Percentiles rank a stretch among this genome's conserved stretches.
Evolutionary conservation across 2,113 vertebrate genomes (phyloP).

Genomic region (Misgurnus anguillicaudatus): DNA sequence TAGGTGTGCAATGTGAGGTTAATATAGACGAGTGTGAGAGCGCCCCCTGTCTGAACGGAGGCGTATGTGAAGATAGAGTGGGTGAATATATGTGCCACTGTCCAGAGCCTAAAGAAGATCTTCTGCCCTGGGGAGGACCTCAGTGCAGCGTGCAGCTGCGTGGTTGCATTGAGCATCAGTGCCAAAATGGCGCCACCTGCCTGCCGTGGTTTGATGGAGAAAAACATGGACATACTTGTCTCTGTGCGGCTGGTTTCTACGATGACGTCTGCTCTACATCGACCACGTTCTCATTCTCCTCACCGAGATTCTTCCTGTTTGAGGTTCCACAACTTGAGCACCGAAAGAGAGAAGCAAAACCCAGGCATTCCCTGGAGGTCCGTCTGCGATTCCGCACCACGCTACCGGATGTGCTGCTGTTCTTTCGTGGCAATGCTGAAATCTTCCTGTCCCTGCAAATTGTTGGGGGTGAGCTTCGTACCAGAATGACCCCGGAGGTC

Average conservation of each 20-base stretch:
- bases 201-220: conserved; percentile 75
- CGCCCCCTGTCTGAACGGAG: conserved; percentile 83
- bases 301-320: conserved; percentile 73
- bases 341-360: conserved; percentile 56
- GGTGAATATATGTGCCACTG: conserved; percentile 86
- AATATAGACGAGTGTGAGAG: conserved; percentile 87
- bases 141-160: conserved; percentile 80
- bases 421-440: conserved; percentile 71
- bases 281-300: conserved; percentile 89
- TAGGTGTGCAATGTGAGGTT: conserved; percentile 83
- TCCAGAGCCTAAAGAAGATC: conserved; percentile 65
- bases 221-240: conserved; percentile 79
- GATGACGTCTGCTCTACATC: conserved; percentile 80
- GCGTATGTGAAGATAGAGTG: conserved; percentile 79
- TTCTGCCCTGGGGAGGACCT: conserved; percentile 81
- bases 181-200: conserved; percentile 84
- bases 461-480: conserved; percentile 68
- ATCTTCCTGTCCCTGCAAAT: conserved; percentile 80
- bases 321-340: conserved; percentile 63
- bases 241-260: conserved; percentile 84
- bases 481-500: conserved; percentile 62
- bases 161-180: conserved; percentile 82
- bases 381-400: conserved; percentile 86
- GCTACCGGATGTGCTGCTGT: conserved; percentile 75
- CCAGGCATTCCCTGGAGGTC: conserved; percentile 52